Evolutionary conservation across 2,113 vertebrate genomes (phyloP).

Genomic region (Pituophis catenifer): DNA sequence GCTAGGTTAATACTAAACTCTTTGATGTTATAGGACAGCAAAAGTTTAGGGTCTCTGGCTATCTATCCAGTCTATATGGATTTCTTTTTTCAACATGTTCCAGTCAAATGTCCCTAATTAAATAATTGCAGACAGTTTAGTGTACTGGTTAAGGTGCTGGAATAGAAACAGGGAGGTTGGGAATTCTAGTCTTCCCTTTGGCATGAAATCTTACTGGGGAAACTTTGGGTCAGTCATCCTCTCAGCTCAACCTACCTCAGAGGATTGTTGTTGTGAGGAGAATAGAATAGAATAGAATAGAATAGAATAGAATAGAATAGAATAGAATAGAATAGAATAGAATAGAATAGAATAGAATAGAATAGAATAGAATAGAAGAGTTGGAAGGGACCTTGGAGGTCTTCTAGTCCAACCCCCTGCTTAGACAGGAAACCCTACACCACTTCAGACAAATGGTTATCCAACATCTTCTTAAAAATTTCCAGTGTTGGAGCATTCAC

Average conservation of each 20-base stretch:
- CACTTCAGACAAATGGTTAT: no score
- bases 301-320: no score
- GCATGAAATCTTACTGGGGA: not conserved
- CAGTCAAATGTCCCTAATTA: not conserved
- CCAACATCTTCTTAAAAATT: no score
- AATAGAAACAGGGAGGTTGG: not conserved
- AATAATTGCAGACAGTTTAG: not conserved
- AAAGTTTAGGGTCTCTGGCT: not conserved
- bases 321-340: no score
- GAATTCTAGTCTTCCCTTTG: not conserved
- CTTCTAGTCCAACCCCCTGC: no score
- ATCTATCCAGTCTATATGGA: not conserved
- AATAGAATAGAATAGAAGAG: no score
- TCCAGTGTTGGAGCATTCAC: no score
- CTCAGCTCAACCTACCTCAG: not conserved
- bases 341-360: no score
- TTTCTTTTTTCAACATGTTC: not conserved
- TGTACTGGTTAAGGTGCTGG: not conserved
- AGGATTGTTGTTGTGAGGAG: not conserved
- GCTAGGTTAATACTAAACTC: not conserved
- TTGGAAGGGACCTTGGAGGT: no score
- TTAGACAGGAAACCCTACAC: no score
- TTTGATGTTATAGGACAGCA: not conserved
- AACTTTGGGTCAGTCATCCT: not conserved
- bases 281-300: no score